Evolutionary conservation across 2,888 invertebrate species (phyloP).

Genomic region (Cetonia aurata): DNA sequence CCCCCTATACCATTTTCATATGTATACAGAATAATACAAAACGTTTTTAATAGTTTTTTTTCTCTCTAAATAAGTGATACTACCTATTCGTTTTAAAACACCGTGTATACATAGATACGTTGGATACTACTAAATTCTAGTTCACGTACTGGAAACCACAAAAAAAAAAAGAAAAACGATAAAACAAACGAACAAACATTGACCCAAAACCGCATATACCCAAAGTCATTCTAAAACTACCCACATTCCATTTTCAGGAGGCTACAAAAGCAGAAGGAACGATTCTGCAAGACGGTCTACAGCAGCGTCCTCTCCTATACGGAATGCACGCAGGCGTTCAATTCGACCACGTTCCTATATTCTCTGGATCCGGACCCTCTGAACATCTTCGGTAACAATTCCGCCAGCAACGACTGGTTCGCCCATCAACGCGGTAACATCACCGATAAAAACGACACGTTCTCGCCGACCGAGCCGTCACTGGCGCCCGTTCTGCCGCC

Average conservation of each 20-base stretch:
- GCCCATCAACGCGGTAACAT: conserved; percentile 45
- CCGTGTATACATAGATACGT: no score
- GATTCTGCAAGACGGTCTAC: conserved; percentile 77
- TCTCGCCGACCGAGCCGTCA: conserved; percentile 53
- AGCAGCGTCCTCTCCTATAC: conserved; percentile 72
- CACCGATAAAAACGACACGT: conserved; percentile 48
- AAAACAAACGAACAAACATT: no score
- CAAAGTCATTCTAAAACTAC: conserved; percentile 1
- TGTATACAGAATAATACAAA: no score
- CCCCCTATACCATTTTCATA: no score
- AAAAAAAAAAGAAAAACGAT: no score
- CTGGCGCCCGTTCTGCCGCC: conserved; percentile 79
- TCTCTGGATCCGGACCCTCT: conserved; percentile 62
- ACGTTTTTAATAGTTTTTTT: no score
- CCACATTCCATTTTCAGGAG: conserved; percentile 71
- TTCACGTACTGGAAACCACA: no score
- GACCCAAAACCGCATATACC: neutral
- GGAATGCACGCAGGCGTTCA: conserved; percentile 73
- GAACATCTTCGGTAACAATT: conserved; percentile 57
- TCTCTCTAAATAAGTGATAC: no score
- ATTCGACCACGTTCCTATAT: conserved; percentile 58
- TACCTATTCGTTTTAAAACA: no score
- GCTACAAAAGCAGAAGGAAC: conserved; percentile 79
- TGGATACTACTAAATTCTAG: no score
- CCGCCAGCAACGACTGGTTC: conserved; percentile 48